These are phyloP conservation scores for Arrhopalites spinosus DNA, from an alignment of 2,888 invertebrate species.

Conservation along the genomic window DNA sequence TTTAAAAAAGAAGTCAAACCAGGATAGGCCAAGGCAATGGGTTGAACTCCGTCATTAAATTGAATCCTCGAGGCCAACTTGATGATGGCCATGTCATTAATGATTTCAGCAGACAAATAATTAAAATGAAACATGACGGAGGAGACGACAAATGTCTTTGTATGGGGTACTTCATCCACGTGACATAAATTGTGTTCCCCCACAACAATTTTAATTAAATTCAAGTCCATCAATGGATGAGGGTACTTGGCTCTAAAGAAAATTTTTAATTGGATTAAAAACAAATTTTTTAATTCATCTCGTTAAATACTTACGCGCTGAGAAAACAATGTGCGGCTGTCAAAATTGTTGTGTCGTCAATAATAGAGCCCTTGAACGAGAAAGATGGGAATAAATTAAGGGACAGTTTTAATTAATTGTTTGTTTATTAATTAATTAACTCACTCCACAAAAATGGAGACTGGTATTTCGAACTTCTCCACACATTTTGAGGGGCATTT, in stretches of 20 bases:
- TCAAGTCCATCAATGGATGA: conserved; percentile 41
- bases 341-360: conserved; percentile 44
- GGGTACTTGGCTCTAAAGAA: conserved; percentile 39
- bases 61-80: conserved; percentile 40
- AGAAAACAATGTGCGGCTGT: conserved; percentile 50
- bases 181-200: conserved; percentile 48
- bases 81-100: conserved; percentile 51
- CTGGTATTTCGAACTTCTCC: conserved; percentile 35
- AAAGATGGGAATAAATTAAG: background rate
- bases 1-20: conserved; percentile 18
- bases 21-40: conserved; percentile 40
- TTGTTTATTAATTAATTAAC: too few relatives aligned
- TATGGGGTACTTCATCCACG: conserved; percentile 41
- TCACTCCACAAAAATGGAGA: conserved; percentile 49
- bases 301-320: conserved; percentile 46
- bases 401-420: too few relatives aligned
- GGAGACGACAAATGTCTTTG: conserved; percentile 38
- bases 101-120: conserved; percentile 48
- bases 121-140: conserved; percentile 46
- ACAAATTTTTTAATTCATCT: background rate
- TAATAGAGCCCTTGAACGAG: conserved; percentile 23
- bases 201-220: conserved; percentile 46
- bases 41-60: conserved; percentile 48
- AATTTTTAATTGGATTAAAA: background rate
- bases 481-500: conserved; percentile 17